Evolutionary conservation across 2,113 vertebrate species (phyloP), one percentile per base, ranked within the genome.

Genomic region (Hippocampus barbouri): DNA sequence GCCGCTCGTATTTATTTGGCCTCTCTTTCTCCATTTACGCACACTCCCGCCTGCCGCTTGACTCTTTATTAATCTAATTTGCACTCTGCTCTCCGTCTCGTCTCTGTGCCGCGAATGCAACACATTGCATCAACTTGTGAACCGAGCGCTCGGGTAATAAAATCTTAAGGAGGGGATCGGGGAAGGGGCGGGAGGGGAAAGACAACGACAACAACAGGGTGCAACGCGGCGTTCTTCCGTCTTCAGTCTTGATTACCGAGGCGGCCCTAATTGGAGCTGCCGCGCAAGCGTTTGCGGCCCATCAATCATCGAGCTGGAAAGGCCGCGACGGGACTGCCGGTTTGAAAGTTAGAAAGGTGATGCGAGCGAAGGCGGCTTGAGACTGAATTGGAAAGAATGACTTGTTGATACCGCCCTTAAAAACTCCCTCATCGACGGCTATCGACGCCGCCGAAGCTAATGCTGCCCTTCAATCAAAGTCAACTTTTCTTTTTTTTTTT

Each of bases 81-180:
- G 23, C 45, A 47, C 65, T 47, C 43, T 16, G 43, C 47, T 30
- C 47, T 30, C 45, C 34, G 12, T 65, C 41, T 23, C 63, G 27
- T 34, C 27, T 18, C 15, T 30, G 2, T 8, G 59, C 16, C 16
- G 59, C 12, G 2, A 60, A 16, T 38, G 12, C 20, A 38, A 43
- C 66, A 51, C 27, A 34, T 68, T 56, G 40, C 66, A 68, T 53
- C 45, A 68, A 21, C 38, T 64, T 64, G 20, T 64, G 62, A 41
- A 41, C 25, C 59, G 59, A 7, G 27, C 59, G 59, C 27, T 34
- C 27, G 25, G 14, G 27, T 61, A 61, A 61, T 61, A 61, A 61
- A 25, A 10, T 23, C 11, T 5, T n/a, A 23, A 25, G 56, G 49
- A 4, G 47, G 49, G 49, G 4, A 15, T 8, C 8, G 8, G 41